These are phyloP conservation scores for Phragmatobia fuliginosa DNA, from an alignment of 2,888 invertebrate species.

Conservation along the genomic window DNA sequence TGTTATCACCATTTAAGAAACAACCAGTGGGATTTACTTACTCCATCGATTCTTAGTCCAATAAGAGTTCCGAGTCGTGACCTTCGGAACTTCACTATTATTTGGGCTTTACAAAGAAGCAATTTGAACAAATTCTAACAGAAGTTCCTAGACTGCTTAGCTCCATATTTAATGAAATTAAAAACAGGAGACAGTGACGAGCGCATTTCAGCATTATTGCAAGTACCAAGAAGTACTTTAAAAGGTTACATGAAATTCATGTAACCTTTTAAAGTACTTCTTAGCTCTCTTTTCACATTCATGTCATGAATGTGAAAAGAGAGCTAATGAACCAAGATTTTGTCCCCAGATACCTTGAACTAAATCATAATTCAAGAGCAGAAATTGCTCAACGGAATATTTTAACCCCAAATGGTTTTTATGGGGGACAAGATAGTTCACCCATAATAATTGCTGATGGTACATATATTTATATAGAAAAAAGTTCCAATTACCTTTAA, in stretches of 20 bases:
- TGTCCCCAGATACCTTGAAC: conserved; percentile 3
- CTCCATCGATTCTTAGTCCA: background rate
- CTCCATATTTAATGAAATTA: background rate
- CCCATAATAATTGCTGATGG: conserved; percentile 1
- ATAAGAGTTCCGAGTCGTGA: background rate
- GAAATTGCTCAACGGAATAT: conserved; percentile 8
- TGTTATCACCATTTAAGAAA: too few relatives aligned
- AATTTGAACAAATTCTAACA: too few relatives aligned
- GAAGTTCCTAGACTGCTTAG: background rate
- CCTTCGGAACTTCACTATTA: background rate
- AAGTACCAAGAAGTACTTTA: too few relatives aligned
- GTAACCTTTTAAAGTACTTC: too few relatives aligned
- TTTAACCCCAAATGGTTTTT: background rate
- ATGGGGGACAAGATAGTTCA: background rate
- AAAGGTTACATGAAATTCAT: too few relatives aligned
- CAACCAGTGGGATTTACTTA: background rate
- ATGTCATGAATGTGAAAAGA: conserved; percentile 9
- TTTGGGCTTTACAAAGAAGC: conserved; percentile 1
- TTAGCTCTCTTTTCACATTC: too few relatives aligned
- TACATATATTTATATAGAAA: too few relatives aligned
- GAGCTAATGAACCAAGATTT: conserved; percentile 14
- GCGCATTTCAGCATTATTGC: conserved; percentile 6
- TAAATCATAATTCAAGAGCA: conserved; percentile 3
- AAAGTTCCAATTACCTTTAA: too few relatives aligned
- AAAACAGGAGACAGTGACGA: conserved; percentile 3